Evolutionary conservation across 2,888 invertebrate genomes (phyloP).

Genomic region (Seladonia tumulorum): DNA sequence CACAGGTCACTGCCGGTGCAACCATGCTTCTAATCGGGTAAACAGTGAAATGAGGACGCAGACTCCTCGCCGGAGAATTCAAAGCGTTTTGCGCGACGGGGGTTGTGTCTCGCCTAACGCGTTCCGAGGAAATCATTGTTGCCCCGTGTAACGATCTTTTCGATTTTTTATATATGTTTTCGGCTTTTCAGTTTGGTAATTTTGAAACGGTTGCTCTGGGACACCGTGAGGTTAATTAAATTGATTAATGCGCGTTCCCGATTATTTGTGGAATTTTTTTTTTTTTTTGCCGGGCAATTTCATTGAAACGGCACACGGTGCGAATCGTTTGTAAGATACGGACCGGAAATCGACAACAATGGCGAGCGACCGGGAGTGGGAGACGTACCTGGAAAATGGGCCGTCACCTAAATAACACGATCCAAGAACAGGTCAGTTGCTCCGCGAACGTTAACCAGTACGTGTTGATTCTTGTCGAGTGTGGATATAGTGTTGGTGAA

Average conservation of each 20-base stretch:
- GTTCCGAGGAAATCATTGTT: not conserved
- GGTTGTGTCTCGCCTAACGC: not conserved
- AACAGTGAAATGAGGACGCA: slow-evolving; percentile 49
- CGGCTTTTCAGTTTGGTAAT: no score
- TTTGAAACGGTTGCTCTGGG: not conserved
- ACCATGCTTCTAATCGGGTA: slow-evolving; percentile 47
- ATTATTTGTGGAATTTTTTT: not conserved
- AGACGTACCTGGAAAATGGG: not conserved
- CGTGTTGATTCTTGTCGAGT: slow-evolving; percentile 1
- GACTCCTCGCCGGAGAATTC: not conserved
- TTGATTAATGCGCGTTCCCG: not conserved
- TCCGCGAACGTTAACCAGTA: not conserved
- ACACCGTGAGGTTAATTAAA: not conserved
- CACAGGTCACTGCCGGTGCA: slow-evolving; percentile 51
- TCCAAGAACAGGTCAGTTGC: not conserved
- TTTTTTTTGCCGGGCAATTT: not conserved
- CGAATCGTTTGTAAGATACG: not conserved
- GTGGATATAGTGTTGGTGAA: not conserved
- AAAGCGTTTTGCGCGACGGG: not conserved
- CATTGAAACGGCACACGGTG: not conserved
- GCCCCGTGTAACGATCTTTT: not conserved
- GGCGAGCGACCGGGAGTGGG: not conserved
- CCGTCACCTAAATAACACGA: not conserved
- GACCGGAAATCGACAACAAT: not conserved
- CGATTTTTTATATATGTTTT: no score